phyloP scores from a whole-genome alignment of 92 coral and sea anemone species.

The Desmophyllum pertusum region DNA sequence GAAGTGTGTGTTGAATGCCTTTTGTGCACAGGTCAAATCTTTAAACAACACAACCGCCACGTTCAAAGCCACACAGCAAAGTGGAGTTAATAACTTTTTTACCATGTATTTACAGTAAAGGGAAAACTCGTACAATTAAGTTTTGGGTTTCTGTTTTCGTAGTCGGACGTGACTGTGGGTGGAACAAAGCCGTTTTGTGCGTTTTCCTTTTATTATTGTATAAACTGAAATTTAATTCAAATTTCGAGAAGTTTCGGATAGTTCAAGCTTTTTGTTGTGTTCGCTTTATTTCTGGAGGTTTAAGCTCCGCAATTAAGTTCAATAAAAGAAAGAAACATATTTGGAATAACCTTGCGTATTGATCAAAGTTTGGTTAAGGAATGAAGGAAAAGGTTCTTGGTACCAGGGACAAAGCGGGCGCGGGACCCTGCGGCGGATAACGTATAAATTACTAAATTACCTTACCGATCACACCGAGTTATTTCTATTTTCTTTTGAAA shows the following conservation, averaged over 20 bases:
- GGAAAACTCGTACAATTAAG: neutral
- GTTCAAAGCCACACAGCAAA: neutral
- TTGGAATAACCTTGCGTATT: too few relatives aligned
- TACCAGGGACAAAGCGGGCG: too few relatives aligned
- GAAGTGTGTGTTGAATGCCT: neutral
- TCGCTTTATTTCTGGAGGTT: neutral
- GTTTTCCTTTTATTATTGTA: neutral
- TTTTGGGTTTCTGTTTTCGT: neutral
- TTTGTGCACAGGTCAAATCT: neutral
- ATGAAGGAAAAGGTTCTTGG: too few relatives aligned
- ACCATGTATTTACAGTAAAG: neutral
- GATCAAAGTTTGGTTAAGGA: too few relatives aligned
- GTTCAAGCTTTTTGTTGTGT: neutral
- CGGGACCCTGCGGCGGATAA: too few relatives aligned
- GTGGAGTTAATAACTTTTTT: too few relatives aligned
- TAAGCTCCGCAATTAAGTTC: neutral
- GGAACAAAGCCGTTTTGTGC: neutral
- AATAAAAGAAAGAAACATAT: neutral
- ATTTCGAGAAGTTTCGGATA: slow-evolving; percentile 10
- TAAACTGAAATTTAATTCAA: neutral
- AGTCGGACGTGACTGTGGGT: slow-evolving; percentile 22
- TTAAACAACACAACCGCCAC: neutral
- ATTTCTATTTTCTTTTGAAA: too few relatives aligned
- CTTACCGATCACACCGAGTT: too few relatives aligned
- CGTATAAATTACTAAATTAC: too few relatives aligned